Evolutionary conservation across 2,797 vertebrate genomes (phyloP).

Genomic region (Anolis apletophallus): DNA sequence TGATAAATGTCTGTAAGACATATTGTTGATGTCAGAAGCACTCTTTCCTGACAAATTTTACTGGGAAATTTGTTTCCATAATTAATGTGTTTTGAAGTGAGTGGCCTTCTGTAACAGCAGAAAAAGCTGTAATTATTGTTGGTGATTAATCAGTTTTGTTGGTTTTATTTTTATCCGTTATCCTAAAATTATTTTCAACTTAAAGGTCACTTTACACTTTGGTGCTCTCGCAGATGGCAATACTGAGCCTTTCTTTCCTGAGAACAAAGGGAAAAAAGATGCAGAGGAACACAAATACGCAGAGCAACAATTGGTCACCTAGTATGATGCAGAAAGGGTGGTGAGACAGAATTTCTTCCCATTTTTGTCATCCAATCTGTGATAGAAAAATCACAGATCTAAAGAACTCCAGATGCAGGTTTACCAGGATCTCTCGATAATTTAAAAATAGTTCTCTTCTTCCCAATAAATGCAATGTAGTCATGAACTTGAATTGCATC

Average conservation of each 20-base stretch:
- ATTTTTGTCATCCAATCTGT: not conserved
- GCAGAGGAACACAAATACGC: not conserved
- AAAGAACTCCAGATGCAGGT: not conserved
- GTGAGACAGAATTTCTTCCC: not conserved
- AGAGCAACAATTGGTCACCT: not conserved
- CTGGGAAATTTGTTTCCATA: conserved; percentile 23
- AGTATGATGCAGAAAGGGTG: not conserved
- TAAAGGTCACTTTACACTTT: conserved; percentile 39
- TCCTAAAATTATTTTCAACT: conserved; percentile 31
- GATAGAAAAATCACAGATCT: not conserved
- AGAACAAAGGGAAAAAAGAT: not conserved
- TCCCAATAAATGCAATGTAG: not conserved
- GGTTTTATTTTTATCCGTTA: conserved; percentile 42
- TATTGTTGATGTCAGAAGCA: conserved; percentile 10
- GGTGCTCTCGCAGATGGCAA: conserved; percentile 20
- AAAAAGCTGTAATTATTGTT: conserved; percentile 36
- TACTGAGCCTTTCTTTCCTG: not conserved
- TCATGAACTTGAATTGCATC: not conserved
- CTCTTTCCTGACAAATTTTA: conserved; percentile 17
- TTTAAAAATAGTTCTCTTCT: not conserved
- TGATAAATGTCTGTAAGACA: conserved; percentile 7
- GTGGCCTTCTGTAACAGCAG: conserved; percentile 29
- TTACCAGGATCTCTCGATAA: not conserved
- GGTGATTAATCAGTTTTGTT: conserved; percentile 39
- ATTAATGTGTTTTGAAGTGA: conserved; percentile 36